Evolutionary conservation across 2,888 invertebrate species (phyloP).

Genomic region (Carabus problematicus): DNA sequence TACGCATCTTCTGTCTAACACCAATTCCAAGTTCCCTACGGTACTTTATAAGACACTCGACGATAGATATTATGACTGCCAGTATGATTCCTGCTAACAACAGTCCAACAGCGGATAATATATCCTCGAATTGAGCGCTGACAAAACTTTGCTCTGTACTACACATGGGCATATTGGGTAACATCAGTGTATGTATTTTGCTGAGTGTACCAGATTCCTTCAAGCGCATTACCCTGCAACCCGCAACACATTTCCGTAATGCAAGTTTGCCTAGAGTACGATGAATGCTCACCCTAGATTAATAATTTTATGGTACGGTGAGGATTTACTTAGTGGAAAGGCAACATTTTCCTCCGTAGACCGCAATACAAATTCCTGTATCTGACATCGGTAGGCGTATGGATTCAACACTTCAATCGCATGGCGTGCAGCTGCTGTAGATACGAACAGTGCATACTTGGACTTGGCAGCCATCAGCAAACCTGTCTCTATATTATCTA

Average conservation of each 20-base stretch:
- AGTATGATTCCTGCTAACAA: constrained; percentile 16
- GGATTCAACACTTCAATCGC: constrained; percentile 58
- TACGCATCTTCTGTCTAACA: constrained; percentile 4
- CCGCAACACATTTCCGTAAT: neutral
- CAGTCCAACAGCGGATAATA: constrained; percentile 27
- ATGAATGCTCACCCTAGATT: constrained; percentile 50
- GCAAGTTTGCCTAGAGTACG: no score
- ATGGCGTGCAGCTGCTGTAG: constrained; percentile 66
- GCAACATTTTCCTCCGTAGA: constrained; percentile 66
- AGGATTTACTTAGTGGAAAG: constrained; percentile 64
- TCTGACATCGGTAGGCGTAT: constrained; percentile 61
- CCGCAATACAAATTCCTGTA: constrained; percentile 65
- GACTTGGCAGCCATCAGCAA: constrained; percentile 63
- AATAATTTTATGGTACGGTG: constrained; percentile 67
- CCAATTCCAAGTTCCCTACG: constrained; percentile 11
- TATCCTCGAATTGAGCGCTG: constrained; percentile 38
- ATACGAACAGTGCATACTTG: constrained; percentile 70
- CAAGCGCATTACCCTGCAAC: constrained; percentile 25
- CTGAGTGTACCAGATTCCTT: constrained; percentile 34
- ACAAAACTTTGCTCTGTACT: constrained; percentile 22
- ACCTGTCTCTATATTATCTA: constrained; percentile 63
- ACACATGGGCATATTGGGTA: constrained; percentile 34
- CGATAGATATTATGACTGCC: constrained; percentile 21
- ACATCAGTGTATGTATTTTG: constrained; percentile 26
- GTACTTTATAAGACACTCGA: constrained; percentile 24